Percentiles rank a stretch among this genome's conserved stretches.
Evolutionary conservation across 2,113 vertebrate species (phyloP).

Genomic region (Mus pahari): DNA sequence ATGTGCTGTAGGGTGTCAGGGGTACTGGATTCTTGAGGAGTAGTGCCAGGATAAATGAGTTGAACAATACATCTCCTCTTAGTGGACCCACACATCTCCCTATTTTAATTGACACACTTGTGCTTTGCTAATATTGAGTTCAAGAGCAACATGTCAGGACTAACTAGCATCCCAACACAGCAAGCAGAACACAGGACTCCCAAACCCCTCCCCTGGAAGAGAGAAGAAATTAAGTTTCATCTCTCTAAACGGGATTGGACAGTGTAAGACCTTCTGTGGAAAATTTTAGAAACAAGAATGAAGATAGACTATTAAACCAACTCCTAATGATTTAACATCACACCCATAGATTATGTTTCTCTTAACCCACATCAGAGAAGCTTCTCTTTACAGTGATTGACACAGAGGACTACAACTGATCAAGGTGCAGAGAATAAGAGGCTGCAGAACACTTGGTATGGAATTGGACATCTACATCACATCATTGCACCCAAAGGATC

Average conservation of each 20-base stretch:
- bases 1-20: not conserved
- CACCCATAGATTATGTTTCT: not conserved
- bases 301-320: not conserved
- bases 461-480: not conserved
- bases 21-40: not conserved
- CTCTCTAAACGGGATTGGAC: not conserved
- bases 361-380: not conserved
- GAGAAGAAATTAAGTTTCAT: not conserved
- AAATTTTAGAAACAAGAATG: not conserved
- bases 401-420: not conserved
- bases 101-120: not conserved
- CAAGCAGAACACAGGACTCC: not conserved
- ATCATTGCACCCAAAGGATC: not conserved
- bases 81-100: not conserved
- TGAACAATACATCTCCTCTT: not conserved
- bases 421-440: not conserved
- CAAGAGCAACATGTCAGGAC: not conserved
- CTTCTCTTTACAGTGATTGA: not conserved
- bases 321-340: not conserved
- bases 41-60: not conserved
- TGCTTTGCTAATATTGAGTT: not conserved
- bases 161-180: not conserved
- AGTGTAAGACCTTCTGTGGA: not conserved
- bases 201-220: not conserved
- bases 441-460: not conserved